Percentiles rank a stretch among this genome's conserved stretches.
Evolutionary conservation across 2,888 invertebrate species (phyloP).

Genomic region (Celastrina argiolus): DNA sequence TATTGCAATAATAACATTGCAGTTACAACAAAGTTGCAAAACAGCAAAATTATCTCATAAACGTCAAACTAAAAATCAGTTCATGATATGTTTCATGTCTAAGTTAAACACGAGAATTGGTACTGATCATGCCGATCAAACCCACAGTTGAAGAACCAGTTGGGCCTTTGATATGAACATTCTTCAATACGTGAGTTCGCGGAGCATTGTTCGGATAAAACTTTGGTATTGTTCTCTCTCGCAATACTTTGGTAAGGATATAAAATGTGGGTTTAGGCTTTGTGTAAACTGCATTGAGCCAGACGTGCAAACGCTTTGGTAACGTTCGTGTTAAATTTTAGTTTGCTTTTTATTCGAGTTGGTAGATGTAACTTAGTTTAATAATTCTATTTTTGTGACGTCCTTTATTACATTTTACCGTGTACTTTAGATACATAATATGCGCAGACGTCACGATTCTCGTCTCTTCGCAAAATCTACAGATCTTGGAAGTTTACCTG

Average conservation of each 20-base stretch:
- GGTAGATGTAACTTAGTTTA: not conserved
- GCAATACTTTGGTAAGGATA: not conserved
- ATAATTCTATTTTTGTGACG: not conserved
- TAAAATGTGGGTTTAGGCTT: slow-evolving; percentile 1
- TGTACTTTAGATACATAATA: not conserved
- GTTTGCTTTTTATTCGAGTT: not conserved
- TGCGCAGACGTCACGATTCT: not conserved
- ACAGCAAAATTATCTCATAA: no score
- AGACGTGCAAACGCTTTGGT: slow-evolving; percentile 4
- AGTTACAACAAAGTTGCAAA: no score
- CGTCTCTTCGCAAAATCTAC: not conserved
- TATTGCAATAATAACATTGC: no score
- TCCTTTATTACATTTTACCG: not conserved
- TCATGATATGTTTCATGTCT: no score
- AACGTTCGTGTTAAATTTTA: not conserved
- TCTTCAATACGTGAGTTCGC: not conserved
- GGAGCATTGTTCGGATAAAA: slow-evolving; percentile 1
- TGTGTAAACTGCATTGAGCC: not conserved
- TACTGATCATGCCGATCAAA: not conserved
- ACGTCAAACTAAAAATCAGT: no score
- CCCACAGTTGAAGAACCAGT: not conserved
- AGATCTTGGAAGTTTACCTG: not conserved
- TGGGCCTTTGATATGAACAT: not conserved
- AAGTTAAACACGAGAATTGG: not conserved
- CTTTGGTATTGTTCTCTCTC: not conserved